phyloP scores from a whole-genome alignment of 2,888 invertebrate genomes.

The Calliphora vomitoria region DNA sequence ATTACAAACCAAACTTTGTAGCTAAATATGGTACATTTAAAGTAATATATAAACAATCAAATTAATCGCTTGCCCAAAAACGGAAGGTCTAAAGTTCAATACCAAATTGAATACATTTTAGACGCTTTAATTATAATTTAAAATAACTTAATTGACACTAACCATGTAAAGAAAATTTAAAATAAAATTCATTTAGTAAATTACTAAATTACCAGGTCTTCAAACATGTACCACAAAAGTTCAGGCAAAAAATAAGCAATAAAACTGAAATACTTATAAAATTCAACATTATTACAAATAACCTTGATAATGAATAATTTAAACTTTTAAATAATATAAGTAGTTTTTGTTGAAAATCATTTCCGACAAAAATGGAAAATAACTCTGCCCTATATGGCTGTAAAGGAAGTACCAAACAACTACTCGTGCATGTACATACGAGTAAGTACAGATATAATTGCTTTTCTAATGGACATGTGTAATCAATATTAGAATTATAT shows the following conservation, averaged over 20 bases:
- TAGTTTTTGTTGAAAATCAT: not conserved
- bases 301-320: constrained; percentile 60
- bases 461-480: constrained; percentile 55
- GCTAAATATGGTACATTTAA: no score
- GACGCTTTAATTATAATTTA: no score
- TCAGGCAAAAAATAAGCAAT: not conserved
- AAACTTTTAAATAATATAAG: not conserved
- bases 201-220: constrained; percentile 4
- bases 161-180: not conserved
- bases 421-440: not conserved
- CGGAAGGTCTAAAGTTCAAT: not conserved
- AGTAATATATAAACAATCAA: no score
- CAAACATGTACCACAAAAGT: not conserved
- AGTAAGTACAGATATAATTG: constrained; percentile 26
- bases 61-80: not conserved
- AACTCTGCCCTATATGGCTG: constrained; percentile 20
- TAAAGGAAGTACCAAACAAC: constrained; percentile 50
- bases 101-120: not conserved
- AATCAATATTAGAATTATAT: constrained; percentile 56
- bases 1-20: no score
- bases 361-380: not conserved
- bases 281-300: constrained; percentile 2
- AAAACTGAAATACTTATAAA: not conserved
- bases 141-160: not conserved
- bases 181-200: not conserved